phyloP scores from a whole-genome alignment of 2,888 invertebrate genomes.

The Drosophila ezoana region DNA sequence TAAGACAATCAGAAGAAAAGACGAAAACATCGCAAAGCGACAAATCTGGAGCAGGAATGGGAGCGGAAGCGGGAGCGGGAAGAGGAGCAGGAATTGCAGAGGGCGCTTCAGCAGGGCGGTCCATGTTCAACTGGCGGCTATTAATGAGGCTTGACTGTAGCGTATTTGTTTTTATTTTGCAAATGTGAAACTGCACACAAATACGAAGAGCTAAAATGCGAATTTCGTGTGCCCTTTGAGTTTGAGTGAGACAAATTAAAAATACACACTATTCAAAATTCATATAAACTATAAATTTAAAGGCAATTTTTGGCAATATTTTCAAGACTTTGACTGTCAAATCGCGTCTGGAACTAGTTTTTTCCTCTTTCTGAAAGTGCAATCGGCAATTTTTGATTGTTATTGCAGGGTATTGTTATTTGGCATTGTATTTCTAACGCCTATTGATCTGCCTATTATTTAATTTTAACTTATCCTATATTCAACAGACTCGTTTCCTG shows the following conservation, averaged over 20 bases:
- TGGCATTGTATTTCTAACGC: too few relatives aligned
- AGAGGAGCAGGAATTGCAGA: background rate
- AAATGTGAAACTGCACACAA: constrained; percentile 3
- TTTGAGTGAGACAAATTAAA: background rate
- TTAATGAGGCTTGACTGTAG: constrained; percentile 57
- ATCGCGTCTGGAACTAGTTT: too few relatives aligned
- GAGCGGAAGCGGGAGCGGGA: constrained; percentile 2
- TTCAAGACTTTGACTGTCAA: too few relatives aligned
- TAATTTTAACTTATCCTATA: background rate
- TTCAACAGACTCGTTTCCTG: background rate
- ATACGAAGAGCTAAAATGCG: background rate
- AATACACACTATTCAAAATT: too few relatives aligned
- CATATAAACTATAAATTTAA: too few relatives aligned
- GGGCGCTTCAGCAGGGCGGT: constrained; percentile 29
- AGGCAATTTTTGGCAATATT: too few relatives aligned
- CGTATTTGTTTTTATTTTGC: constrained; percentile 3
- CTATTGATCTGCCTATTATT: too few relatives aligned
- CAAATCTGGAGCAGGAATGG: background rate
- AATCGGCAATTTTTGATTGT: too few relatives aligned
- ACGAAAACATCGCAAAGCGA: constrained; percentile 22
- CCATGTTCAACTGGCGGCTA: constrained; percentile 35
- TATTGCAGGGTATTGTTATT: too few relatives aligned
- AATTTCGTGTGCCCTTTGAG: constrained; percentile 1
- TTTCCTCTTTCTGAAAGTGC: too few relatives aligned
- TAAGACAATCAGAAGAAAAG: constrained; percentile 67